phyloP scores from a whole-genome alignment of 2,797 vertebrate genomes.

The Cichlasoma orientale region DNA sequence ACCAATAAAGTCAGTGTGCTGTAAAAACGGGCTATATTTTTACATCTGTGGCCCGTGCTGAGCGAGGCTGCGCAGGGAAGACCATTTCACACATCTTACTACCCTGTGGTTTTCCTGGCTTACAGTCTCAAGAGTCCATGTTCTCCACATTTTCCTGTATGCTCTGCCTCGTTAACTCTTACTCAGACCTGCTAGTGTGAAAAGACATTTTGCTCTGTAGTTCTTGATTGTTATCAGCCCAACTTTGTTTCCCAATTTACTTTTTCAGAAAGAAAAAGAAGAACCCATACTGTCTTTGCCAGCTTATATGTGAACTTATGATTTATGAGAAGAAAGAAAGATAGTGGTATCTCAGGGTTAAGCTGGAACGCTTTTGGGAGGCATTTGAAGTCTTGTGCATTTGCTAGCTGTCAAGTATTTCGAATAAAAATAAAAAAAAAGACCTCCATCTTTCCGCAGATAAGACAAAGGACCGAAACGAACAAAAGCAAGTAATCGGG shows the following conservation, averaged over 20 bases:
- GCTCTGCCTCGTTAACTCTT: slow-evolving; percentile 76
- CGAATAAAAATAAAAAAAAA: slow-evolving; percentile 32
- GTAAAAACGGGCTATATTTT: slow-evolving; percentile 71
- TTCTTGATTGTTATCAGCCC: slow-evolving; percentile 49
- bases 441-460: slow-evolving; percentile 49
- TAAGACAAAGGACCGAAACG: slow-evolving; percentile 41
- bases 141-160: slow-evolving; percentile 58
- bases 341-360: slow-evolving; percentile 23
- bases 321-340: slow-evolving; percentile 30
- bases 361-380: slow-evolving; percentile 35
- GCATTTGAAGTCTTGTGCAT: slow-evolving; percentile 47
- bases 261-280: slow-evolving; percentile 27
- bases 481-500: slow-evolving; percentile 1
- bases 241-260: slow-evolving; percentile 64
- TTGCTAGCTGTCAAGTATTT: slow-evolving; percentile 40
- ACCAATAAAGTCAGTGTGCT: slow-evolving; percentile 66
- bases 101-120: slow-evolving; percentile 68
- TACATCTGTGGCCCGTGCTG: slow-evolving; percentile 72
- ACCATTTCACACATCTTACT: slow-evolving; percentile 74
- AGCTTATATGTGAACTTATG: slow-evolving; percentile 34
- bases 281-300: slow-evolving; percentile 15
- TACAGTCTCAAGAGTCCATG: slow-evolving; percentile 55
- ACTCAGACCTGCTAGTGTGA: slow-evolving; percentile 65
- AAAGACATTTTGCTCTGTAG: slow-evolving; percentile 57
- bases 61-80: slow-evolving; percentile 57